These are phyloP conservation scores for Cercopithecus mona DNA, from an alignment of 2,113 vertebrate genomes.

Conservation along the genomic window DNA sequence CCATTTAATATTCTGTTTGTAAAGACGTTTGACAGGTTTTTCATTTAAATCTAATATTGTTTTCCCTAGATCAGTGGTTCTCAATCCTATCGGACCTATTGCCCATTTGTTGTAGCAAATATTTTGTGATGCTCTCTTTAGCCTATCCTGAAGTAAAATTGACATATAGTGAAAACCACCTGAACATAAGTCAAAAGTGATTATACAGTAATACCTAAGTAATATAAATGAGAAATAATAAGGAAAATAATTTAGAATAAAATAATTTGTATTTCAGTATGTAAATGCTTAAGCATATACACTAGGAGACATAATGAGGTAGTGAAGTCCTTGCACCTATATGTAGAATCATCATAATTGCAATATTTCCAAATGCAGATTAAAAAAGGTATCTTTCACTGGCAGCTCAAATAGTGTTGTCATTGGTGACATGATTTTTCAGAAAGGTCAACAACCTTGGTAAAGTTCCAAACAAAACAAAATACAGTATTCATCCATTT, in stretches of 20 bases:
- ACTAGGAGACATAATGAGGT: background rate
- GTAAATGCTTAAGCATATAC: background rate
- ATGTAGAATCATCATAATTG: background rate
- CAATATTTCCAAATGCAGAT: background rate
- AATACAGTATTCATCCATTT: background rate
- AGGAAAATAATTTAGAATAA: constrained; percentile 13
- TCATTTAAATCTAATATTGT: background rate
- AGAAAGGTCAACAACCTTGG: background rate
- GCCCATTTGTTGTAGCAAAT: background rate
- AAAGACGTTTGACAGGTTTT: background rate
- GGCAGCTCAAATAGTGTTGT: background rate
- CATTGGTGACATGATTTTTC: background rate
- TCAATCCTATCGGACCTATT: background rate
- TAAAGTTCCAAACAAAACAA: background rate
- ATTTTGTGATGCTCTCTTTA: background rate
- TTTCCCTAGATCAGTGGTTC: background rate
- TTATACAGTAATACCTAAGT: background rate
- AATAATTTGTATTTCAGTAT: background rate
- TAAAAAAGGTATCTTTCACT: background rate
- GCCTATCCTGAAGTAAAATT: background rate
- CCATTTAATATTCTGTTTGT: background rate
- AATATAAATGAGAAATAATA: background rate
- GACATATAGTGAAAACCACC: background rate
- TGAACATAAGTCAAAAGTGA: background rate
- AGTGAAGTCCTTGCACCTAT: background rate